Percentiles rank a stretch among this genome's conserved stretches.
phyloP scores from a whole-genome alignment of 2,113 vertebrate species.

The Beaufortia kweichowensis region DNA sequence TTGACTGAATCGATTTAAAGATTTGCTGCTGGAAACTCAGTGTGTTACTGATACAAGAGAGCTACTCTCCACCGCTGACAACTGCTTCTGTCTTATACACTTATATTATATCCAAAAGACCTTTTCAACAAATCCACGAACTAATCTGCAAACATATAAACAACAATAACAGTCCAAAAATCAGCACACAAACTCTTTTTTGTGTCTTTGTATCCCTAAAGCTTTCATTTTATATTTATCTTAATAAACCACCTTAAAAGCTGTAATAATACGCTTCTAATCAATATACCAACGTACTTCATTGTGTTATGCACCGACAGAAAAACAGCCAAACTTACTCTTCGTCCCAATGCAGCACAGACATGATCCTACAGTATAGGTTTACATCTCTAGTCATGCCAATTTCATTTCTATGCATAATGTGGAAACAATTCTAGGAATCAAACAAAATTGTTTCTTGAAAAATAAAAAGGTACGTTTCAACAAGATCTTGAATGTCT shows the following conservation, averaged over 20 bases:
- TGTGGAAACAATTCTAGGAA: background rate
- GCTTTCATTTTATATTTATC: no score
- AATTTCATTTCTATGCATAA: background rate
- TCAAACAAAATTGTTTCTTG: background rate
- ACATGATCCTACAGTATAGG: background rate
- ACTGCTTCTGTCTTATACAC: background rate
- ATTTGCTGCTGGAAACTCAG: background rate
- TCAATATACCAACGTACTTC: no score
- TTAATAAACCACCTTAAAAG: no score
- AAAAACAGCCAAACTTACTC: background rate
- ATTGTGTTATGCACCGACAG: no score
- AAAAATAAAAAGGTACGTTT: no score
- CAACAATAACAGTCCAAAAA: background rate
- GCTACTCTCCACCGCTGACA: background rate
- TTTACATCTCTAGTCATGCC: background rate
- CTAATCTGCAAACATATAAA: no score
- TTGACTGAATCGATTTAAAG: conserved; percentile 26
- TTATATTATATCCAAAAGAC: background rate
- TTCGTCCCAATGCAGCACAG: background rate
- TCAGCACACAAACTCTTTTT: background rate
- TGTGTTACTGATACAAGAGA: background rate
- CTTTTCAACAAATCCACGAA: background rate
- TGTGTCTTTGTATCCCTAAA: background rate
- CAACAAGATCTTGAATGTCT: no score
- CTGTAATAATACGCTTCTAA: no score